Evolutionary conservation across 2,888 invertebrate species (phyloP).

Genomic region (Drosophila fulvimacula): DNA sequence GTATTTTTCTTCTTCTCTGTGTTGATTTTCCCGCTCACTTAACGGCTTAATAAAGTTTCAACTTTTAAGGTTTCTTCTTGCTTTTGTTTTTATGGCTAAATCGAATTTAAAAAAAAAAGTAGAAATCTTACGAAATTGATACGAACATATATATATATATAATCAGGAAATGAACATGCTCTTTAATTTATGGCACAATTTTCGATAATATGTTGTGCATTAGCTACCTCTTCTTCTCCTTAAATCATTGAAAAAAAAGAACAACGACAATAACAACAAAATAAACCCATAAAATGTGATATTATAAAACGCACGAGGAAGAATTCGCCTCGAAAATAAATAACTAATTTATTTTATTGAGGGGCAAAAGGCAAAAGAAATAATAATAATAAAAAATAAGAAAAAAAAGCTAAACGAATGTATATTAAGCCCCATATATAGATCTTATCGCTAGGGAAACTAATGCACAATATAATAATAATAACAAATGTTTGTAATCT

Average conservation of each 20-base stretch:
- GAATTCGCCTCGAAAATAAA: conserved; percentile 68
- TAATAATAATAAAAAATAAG: conserved; percentile 8
- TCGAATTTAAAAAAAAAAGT: background rate
- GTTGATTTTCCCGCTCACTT: conserved; percentile 12
- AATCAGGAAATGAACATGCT: conserved; percentile 39
- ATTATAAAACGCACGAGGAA: conserved; percentile 40
- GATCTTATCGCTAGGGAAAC: conserved; percentile 70
- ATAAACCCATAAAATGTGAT: conserved; percentile 40
- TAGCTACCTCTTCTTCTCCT: conserved; percentile 7
- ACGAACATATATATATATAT: conserved; percentile 7
- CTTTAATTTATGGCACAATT: conserved; percentile 72
- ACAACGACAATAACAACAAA: conserved; percentile 10
- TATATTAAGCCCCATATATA: conserved; percentile 46
- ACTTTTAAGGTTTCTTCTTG: conserved; percentile 33
- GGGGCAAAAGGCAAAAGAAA: conserved; percentile 18
- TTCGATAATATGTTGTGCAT: conserved; percentile 64
- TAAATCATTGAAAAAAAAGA: conserved; percentile 5
- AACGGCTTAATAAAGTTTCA: conserved; percentile 43
- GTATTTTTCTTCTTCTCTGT: background rate
- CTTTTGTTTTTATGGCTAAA: conserved; percentile 16
- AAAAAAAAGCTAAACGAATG: conserved; percentile 33
- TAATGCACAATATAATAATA: conserved; percentile 74
- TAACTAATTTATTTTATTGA: conserved; percentile 75
- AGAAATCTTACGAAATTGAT: conserved; percentile 32
- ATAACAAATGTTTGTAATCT: conserved; percentile 66